A percentile compares a stretch with the other conserved stretches of the same genome.
Conservation (phyloP, 2,797 vertebrate species). For the Anas flavirostris region DNA sequence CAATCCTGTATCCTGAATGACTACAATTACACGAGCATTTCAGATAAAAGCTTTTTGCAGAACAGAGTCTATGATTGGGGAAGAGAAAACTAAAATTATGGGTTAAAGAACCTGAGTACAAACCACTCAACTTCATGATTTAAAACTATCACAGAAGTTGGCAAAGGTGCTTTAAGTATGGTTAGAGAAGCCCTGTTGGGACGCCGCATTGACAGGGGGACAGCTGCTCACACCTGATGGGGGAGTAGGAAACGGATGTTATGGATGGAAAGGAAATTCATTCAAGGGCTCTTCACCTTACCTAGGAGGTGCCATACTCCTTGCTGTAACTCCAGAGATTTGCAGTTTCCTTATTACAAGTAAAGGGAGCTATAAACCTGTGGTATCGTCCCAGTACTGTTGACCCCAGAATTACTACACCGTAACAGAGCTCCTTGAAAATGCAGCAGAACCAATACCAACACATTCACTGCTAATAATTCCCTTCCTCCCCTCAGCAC, state of each 20-base stretch:
- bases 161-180: neutral
- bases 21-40: neutral
- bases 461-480: fast-evolving
- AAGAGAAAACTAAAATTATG: neutral
- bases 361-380: neutral
- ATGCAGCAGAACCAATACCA: neutral
- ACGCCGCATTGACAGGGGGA: neutral
- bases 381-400: neutral
- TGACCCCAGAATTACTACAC: neutral
- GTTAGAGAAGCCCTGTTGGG: neutral
- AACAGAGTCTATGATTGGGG: neutral
- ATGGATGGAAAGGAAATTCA: neutral
- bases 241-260: neutral
- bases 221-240: neutral
- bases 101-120: neutral
- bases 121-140: neutral
- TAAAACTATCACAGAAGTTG: neutral
- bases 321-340: neutral
- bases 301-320: neutral
- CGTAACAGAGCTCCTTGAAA: neutral
- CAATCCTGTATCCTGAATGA: neutral
- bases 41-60: neutral
- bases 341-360: neutral
- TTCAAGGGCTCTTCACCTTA: neutral
- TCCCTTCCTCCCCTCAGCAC: neutral